Evolutionary conservation across 2,797 vertebrate genomes (phyloP).

Genomic region (Micromesistius poutassou): DNA sequence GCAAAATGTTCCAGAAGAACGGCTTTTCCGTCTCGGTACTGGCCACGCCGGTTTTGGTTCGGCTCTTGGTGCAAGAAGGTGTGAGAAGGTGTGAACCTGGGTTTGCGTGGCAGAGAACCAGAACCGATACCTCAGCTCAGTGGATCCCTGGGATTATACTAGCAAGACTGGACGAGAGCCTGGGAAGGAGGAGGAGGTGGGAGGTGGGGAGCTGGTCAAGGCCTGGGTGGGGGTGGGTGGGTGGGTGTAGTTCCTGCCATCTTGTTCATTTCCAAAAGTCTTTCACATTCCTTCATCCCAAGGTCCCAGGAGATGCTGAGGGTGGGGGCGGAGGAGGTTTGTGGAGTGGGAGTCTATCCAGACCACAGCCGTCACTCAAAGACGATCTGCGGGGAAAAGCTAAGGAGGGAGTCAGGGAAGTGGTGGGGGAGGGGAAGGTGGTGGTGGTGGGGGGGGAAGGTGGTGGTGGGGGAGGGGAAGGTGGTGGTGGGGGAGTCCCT

Average conservation of each 20-base stretch:
- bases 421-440: conserved; percentile 3
- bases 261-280: conserved; percentile 47
- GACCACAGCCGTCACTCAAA: conserved; percentile 55
- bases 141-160: conserved; percentile 54
- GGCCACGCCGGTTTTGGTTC: not conserved
- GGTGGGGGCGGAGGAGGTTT: conserved; percentile 13
- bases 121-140: conserved; percentile 37
- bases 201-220: not conserved
- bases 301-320: conserved; percentile 52
- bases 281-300: conserved; percentile 60
- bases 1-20: not conserved
- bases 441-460: not conserved
- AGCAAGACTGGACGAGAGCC: conserved; percentile 52
- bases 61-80: conserved; percentile 13
- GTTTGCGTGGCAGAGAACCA: conserved; percentile 6
- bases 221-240: conserved; percentile 22
- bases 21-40: not conserved
- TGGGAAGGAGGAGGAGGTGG: conserved; percentile 13
- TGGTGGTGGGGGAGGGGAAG: conserved; percentile 15
- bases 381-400: conserved; percentile 63
- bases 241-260: conserved; percentile 39
- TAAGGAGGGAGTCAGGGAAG: conserved; percentile 41
- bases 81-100: conserved; percentile 11
- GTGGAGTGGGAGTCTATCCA: conserved; percentile 52
- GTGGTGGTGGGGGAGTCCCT: not conserved